Percentiles rank a stretch among this genome's conserved stretches.
Conservation (phyloP, 2,113 vertebrate genomes). For the Colossoma macropomum region DNA sequence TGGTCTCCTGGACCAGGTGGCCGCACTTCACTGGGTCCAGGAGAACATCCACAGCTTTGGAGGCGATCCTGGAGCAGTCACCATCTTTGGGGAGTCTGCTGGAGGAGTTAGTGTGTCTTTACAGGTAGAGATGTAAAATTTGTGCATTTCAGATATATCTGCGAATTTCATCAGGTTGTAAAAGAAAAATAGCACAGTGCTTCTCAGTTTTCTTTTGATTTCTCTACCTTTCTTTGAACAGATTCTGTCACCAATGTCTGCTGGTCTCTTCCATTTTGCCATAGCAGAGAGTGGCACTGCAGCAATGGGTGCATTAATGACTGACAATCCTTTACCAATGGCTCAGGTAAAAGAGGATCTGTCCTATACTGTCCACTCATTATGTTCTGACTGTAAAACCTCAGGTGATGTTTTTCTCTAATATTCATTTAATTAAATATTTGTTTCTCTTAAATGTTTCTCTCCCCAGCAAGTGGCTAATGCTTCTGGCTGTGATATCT, state of each 20-base stretch:
- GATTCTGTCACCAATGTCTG: slow-evolving; percentile 81
- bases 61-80: slow-evolving; percentile 84
- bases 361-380: not conserved
- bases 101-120: slow-evolving; percentile 84
- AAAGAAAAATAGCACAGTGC: no score
- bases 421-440: no score
- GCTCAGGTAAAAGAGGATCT: slow-evolving; percentile 42
- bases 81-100: slow-evolving; percentile 88
- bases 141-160: no score
- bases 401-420: no score
- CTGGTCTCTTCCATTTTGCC: slow-evolving; percentile 81
- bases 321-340: slow-evolving; percentile 46
- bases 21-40: slow-evolving; percentile 87
- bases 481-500: slow-evolving; percentile 69
- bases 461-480: slow-evolving; percentile 66
- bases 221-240: slow-evolving; percentile 55
- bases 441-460: no score
- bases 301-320: slow-evolving; percentile 30
- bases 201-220: no score
- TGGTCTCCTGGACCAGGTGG: slow-evolving; percentile 87
- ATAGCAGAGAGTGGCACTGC: slow-evolving; percentile 87
- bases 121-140: slow-evolving; percentile 72
- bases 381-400: no score
- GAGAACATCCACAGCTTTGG: slow-evolving; percentile 87
- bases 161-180: no score